phyloP scores from a whole-genome alignment of 2,888 invertebrate genomes.

The Chrysolina americana region DNA sequence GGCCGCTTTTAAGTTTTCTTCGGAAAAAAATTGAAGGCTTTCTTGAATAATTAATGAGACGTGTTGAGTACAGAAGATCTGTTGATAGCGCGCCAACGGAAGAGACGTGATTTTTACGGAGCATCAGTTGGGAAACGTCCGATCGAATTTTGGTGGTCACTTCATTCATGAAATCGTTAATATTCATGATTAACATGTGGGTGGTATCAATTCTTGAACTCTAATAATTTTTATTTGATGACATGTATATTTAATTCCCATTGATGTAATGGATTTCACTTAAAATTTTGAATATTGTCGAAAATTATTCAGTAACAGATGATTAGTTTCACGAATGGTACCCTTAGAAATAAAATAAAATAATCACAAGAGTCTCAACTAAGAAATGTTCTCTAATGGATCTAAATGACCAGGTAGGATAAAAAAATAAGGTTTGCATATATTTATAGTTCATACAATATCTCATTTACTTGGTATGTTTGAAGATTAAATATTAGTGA shows the following conservation, averaged over 20 bases:
- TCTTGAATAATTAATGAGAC: slow-evolving; percentile 34
- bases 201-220: background rate
- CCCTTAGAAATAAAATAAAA: too few species aligned
- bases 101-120: slow-evolving; percentile 17
- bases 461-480: too few species aligned
- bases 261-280: background rate
- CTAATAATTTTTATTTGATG: background rate
- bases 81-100: slow-evolving; percentile 25
- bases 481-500: too few species aligned
- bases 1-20: slow-evolving; percentile 35
- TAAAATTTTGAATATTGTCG: too few species aligned
- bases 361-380: too few species aligned
- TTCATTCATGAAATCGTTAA: slow-evolving; percentile 16
- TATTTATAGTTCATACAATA: too few species aligned
- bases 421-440: too few species aligned
- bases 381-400: too few species aligned
- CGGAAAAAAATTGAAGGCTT: slow-evolving; percentile 15
- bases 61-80: slow-evolving; percentile 27
- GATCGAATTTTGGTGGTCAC: slow-evolving; percentile 3
- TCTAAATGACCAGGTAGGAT: too few species aligned
- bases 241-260: background rate
- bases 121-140: background rate
- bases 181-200: slow-evolving; percentile 4
- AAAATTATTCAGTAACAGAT: too few species aligned
- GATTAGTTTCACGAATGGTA: too few species aligned